Base-by-base conservation (phyloP, 2,797 vertebrate genomes). In the Thaleichthys pacificus region DNA sequence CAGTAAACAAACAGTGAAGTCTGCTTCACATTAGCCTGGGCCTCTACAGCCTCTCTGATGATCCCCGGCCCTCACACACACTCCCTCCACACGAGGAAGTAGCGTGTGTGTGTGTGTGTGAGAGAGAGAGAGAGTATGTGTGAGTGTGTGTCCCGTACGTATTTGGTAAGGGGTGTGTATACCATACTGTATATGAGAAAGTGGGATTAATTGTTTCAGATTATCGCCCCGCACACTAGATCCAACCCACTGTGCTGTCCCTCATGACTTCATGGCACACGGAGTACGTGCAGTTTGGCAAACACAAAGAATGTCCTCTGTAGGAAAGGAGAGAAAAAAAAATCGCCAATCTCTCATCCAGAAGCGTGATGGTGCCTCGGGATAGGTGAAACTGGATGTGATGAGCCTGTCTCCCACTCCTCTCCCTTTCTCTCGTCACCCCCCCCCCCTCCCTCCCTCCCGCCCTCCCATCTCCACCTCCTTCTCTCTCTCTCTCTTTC, bases 121-220 rank as follows among this genome's bases (percentile, higher is more conserved):
- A 22, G 47, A 15, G 17, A 56, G n/a, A 26, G 11, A 38, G 61
- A 26, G 62, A 24, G 24, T 1, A 0, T 24, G 47, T 19, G 17
- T 56, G n/a, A 12, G 56, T 22, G 35, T 70, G 68, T 12, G 2
- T 68, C 62, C 7, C 11, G 1, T 69, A 51, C 65, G 15, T 30
- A 51, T 68, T 32, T 12, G 63, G 57, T 58, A 5, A 62, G 17
- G 14, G 14, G 14, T 28, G 17, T 58, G 32, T 74, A 15, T 17
- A 21, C 51, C 68, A 66, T 66, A 76, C 12, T 72, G 72, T 69
- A 11, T 26, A 66, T 22, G 80, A 77, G 73, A 82, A 86, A 79
- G 71, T 78, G 62, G 74, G 77, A 83, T 84, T 89, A 86, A 80
- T 86, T 86, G 77, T 81, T 73, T 76, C 77, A 85, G 82, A 87